These are phyloP conservation scores for Chlamydotis undulata DNA, from an alignment of 2,113 vertebrate species.

Conservation along the genomic window DNA sequence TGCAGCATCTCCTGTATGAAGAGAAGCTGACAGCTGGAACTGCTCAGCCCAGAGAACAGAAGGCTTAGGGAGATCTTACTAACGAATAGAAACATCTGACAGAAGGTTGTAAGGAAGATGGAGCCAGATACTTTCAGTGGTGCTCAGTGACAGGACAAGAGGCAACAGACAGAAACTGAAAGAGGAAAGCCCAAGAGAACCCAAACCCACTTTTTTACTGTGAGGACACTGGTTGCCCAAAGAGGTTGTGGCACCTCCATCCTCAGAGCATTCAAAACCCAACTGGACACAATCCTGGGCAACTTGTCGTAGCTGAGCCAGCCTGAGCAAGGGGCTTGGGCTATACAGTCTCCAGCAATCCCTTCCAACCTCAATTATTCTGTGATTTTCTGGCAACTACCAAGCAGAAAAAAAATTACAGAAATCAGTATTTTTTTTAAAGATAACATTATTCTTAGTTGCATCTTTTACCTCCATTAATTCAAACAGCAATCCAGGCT, in stretches of 20 bases:
- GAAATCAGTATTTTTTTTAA: not conserved
- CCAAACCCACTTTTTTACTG: not conserved
- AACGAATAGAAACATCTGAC: not conserved
- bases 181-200: not conserved
- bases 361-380: fast-evolving
- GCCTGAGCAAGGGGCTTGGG: not conserved
- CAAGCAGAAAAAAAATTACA: not conserved
- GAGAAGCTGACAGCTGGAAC: not conserved
- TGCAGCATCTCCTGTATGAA: not conserved
- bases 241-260: not conserved
- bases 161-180: not conserved
- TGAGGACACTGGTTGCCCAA: not conserved
- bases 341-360: not conserved
- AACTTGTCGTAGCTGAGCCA: not conserved
- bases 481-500: conserved; percentile 92
- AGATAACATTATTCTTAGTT: not conserved
- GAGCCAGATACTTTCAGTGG: not conserved
- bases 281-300: not conserved
- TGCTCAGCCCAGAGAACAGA: not conserved
- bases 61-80: not conserved
- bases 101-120: not conserved
- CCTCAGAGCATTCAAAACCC: not conserved
- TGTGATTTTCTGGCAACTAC: not conserved
- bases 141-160: not conserved
- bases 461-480: conserved; percentile 88